Conservation (phyloP, 2,113 vertebrate species). For the Myxocyprinus asiaticus region DNA sequence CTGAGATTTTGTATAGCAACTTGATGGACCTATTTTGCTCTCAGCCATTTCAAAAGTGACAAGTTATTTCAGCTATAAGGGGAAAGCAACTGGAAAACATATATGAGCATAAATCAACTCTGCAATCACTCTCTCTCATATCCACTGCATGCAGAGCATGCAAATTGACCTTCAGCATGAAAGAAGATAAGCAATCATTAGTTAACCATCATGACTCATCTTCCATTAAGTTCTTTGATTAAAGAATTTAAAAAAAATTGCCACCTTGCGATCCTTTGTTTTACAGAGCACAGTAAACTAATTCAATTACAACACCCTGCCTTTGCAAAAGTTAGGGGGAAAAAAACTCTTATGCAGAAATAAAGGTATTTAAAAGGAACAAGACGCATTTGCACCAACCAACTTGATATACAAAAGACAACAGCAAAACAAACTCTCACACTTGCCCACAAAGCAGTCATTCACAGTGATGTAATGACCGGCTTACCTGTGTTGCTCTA, state of each 20-base stretch:
- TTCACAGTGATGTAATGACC: neutral
- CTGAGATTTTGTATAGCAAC: neutral
- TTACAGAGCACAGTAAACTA: neutral
- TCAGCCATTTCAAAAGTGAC: neutral
- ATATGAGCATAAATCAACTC: constrained; percentile 34
- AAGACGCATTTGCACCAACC: neutral
- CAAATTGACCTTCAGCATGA: constrained; percentile 51
- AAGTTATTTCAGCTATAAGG: constrained; percentile 25
- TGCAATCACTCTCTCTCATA: constrained; percentile 46
- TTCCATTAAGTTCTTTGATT: constrained; percentile 41
- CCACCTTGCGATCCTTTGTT: constrained; percentile 16
- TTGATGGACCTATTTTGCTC: neutral
- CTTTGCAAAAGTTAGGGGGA: neutral
- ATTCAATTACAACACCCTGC: constrained; percentile 11
- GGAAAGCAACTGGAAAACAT: constrained; percentile 21
- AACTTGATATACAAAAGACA: neutral
- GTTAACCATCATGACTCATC: constrained; percentile 43
- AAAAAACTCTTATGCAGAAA: neutral
- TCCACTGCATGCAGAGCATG: constrained; percentile 38
- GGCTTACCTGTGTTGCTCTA: constrained; percentile 95
- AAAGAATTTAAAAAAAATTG: constrained; percentile 36
- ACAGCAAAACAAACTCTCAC: too few species aligned
- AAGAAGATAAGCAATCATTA: constrained; percentile 48
- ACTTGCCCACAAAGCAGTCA: neutral
- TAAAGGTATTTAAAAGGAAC: neutral